Evolutionary conservation across 2,888 invertebrate species (phyloP), one percentile per base, ranked within the genome.

Genomic region (Caenorhabditis japonica): DNA sequence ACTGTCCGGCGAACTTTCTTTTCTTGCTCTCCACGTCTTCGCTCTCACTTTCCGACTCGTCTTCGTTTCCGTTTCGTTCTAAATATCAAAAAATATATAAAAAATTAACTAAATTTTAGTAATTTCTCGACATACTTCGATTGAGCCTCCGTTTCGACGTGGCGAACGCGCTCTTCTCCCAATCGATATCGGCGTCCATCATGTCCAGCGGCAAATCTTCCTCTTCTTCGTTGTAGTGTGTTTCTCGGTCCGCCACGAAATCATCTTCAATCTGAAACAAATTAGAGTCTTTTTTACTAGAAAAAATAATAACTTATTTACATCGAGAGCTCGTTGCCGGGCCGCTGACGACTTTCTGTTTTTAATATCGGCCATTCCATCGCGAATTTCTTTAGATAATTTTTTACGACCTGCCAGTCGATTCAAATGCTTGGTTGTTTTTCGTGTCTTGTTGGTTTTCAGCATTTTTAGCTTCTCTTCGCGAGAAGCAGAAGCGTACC

Each of bases 181-280:
- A 82, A 64, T 84, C 82, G 23, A 80, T 81, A 61, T 83, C 83
- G 0, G 77, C 82, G 60, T 84, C 80, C 52, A 84, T 51, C 84
- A 84, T 84, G 47, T 84, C 84, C 49, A 84, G 39, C 0, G 84
- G 84, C 17, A 84, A 58, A 17, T 75, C 62, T 56, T 84, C 79
- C 23, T 76, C 77, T 13, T 79, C 75, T 21, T 83, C 80, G 7
- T 81, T 76, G 43, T 72, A 78, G 49, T 78, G 79, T 47, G 69
- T 55, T 33, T 76, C 49, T 27, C 82, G 60, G 33, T 83, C 82
- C 1, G 73, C 75, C 3, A 73, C 70, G 62, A 81, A 84, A 71
- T 84, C 84, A 44, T 82, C 79, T 60, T 79, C 77, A n/a, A 84
- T 80, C 84, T 84, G 39, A 10, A 75, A 56, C 38, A 15, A 2